phyloP scores from a whole-genome alignment of 2,113 vertebrate genomes.

The Cygnus buccinator region DNA sequence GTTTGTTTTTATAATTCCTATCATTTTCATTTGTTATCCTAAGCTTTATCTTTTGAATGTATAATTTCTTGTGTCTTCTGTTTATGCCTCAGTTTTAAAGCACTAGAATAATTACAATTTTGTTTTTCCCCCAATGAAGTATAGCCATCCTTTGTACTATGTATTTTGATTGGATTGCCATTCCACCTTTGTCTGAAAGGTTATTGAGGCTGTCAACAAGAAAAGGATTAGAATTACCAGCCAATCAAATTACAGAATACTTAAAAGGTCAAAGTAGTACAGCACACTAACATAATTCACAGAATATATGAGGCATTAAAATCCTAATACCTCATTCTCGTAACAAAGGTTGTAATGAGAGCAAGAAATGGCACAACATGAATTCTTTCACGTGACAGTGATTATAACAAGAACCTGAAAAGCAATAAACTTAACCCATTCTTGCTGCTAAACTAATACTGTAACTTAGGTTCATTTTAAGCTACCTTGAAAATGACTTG shows the following conservation, averaged over 20 bases:
- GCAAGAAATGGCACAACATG: slow-evolving; percentile 66
- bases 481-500: not conserved
- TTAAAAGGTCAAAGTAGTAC: slow-evolving; percentile 66
- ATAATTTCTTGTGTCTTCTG: not conserved
- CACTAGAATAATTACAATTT: not conserved
- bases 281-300: slow-evolving; percentile 67
- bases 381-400: slow-evolving; percentile 58
- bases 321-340: slow-evolving; percentile 64
- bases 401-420: slow-evolving; percentile 66
- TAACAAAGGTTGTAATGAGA: slow-evolving; percentile 75
- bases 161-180: slow-evolving; percentile 48
- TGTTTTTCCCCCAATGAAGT: not conserved
- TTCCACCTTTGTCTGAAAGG: slow-evolving; percentile 61
- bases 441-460: slow-evolving; percentile 2
- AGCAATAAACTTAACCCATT: slow-evolving; percentile 74
- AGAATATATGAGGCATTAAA: slow-evolving; percentile 73
- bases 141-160: not conserved
- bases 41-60: not conserved
- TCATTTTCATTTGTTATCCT: not conserved
- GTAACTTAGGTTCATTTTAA: not conserved
- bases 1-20: not conserved
- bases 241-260: slow-evolving; percentile 71
- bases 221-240: slow-evolving; percentile 63
- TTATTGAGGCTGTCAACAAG: slow-evolving; percentile 59
- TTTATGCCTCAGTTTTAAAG: not conserved